Evolutionary conservation across 2,888 invertebrate genomes (phyloP).

Genomic region (Mactromeris polynyma): DNA sequence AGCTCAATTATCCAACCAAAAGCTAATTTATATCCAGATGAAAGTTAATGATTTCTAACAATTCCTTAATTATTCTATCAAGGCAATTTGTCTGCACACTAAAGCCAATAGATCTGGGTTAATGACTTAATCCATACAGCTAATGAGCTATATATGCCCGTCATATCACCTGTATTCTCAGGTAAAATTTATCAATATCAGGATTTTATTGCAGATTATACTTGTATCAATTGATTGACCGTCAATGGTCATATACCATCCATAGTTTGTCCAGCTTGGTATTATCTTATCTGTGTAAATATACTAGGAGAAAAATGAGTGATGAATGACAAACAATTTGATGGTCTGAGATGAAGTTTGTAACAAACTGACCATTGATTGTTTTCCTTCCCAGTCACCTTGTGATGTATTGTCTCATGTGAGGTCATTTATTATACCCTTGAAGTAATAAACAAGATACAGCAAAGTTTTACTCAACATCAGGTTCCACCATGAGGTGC

Average conservation of each 20-base stretch:
- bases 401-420: neutral
- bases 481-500: too few species aligned
- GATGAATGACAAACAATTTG: neutral
- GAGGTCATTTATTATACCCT: neutral
- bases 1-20: too few species aligned
- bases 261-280: neutral
- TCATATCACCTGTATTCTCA: neutral
- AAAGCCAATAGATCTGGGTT: neutral
- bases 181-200: conserved; percentile 7
- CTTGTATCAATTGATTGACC: neutral
- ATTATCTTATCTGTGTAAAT: conserved; percentile 19
- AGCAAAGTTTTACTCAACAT: too few species aligned
- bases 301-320: neutral
- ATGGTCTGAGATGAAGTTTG: neutral
- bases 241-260: neutral
- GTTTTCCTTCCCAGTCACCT: neutral
- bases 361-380: conserved; percentile 6
- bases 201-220: conserved; percentile 1
- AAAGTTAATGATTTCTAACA: neutral
- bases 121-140: conserved; percentile 4
- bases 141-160: neutral
- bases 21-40: too few species aligned
- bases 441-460: too few species aligned
- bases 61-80: neutral
- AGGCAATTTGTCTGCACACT: neutral